Percentiles rank a stretch among this genome's conserved stretches.
Evolutionary conservation across 2,888 invertebrate genomes (phyloP).

Genomic region (Drosophila neutralis): DNA sequence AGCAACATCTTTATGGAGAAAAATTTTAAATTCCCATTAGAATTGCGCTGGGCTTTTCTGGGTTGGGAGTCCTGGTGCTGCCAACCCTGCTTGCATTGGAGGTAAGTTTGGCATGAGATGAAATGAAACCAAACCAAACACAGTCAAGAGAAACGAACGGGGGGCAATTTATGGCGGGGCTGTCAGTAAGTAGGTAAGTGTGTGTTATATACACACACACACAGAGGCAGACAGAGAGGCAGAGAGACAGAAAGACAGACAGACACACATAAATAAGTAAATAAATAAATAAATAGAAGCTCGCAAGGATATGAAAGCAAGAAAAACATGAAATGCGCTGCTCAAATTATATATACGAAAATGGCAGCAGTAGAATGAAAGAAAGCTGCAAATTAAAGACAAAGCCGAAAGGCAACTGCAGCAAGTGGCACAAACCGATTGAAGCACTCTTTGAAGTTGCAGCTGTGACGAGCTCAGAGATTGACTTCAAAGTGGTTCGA

Average conservation of each 20-base stretch:
- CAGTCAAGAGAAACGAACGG: conserved; percentile 20
- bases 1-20: conserved; percentile 73
- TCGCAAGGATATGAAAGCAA: conserved; percentile 61
- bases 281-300: conserved; percentile 56
- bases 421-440: conserved; percentile 21
- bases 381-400: conserved; percentile 55
- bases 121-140: conserved; percentile 71
- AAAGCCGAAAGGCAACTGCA: conserved; percentile 48
- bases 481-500: not conserved
- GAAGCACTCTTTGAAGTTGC: conserved; percentile 1
- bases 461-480: not conserved
- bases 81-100: conserved; percentile 19
- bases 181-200: conserved; percentile 69
- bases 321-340: conserved; percentile 64
- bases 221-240: not conserved
- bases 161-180: conserved; percentile 2
- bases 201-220: conserved; percentile 53
- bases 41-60: conserved; percentile 68
- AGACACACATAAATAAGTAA: conserved; percentile 63
- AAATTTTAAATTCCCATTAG: conserved; percentile 79
- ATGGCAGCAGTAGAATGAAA: conserved; percentile 15
- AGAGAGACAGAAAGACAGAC: conserved; percentile 13
- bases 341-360: conserved; percentile 58
- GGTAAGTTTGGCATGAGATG: conserved; percentile 56
- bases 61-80: conserved; percentile 27